Evolutionary conservation across 1,140 invertebrate genomes (phyloP), one percentile per base, ranked within the genome.

Genomic region (Drosophila obscura): DNA sequence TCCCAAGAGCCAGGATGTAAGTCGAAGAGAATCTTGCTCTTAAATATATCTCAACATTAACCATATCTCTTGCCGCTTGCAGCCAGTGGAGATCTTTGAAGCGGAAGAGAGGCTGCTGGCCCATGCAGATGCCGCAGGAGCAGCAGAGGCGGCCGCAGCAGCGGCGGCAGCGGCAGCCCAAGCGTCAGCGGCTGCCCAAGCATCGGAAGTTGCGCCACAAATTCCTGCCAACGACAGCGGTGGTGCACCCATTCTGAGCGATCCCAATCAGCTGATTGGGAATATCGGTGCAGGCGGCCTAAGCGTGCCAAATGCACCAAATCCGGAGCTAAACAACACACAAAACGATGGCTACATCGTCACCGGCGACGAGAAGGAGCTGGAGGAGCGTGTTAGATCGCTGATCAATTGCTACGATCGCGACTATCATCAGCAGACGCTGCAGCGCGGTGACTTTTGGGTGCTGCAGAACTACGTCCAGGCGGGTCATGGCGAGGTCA

Each of bases 361-460:
- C 53, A 90, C 77, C 8, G 89, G 91, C 5, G 91, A 92, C 41
- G 90, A 92, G 19, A 92, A 91, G 77, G 90, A 92, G 39, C 68
- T 89, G 68, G 78, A 88, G 35, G 91, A 91, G 53, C 83, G 90
- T 2, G 73, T 91, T 5, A 90, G 92, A 5, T 81, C 90, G 8
- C 73, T 94, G 7, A 83, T 94, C 22, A 92, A 92, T 31, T 97
- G 96, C 82, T 93, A 94, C 58, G 95, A 96, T 66, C 94, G 93
- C 66, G 93, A 94, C 2, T 92, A 93, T 74, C 92, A 93, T 35
- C 93, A 94, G 9, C 93, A 94, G 68, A 95, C 94, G 9, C 93
- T 95, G 51, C 96, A 97, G 84, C 94, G 96, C 7, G 97, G 97
- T 11, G 96, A 97, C 79, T 98, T 96, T 88, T 97, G 96, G 96